A percentile compares a stretch with the other conserved stretches of the same genome.
Evolutionary conservation across 2,888 invertebrate genomes (phyloP).

Genomic region (Idaea dimidiata): DNA sequence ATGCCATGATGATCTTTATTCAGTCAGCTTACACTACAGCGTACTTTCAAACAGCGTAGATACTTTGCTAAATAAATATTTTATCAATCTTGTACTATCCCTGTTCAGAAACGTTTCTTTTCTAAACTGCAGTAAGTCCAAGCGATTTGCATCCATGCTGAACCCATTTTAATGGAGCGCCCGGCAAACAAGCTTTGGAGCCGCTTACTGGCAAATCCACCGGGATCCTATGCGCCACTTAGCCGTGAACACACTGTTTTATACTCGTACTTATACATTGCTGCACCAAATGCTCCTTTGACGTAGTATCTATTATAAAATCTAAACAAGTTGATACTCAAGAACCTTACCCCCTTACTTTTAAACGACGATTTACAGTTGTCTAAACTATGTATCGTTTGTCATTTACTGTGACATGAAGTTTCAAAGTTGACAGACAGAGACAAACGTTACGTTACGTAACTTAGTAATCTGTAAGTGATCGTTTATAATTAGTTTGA

Average conservation of each 20-base stretch:
- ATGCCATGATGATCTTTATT: neutral
- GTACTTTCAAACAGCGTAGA: no score
- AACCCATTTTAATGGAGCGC: constrained; percentile 81
- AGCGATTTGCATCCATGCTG: constrained; percentile 77
- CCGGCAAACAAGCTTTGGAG: constrained; percentile 77
- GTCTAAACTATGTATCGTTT: no score
- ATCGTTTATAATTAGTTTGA: no score
- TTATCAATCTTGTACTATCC: constrained; percentile 35
- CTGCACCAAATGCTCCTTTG: constrained; percentile 29
- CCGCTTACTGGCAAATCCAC: constrained; percentile 77
- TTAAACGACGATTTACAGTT: no score
- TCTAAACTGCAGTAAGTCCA: constrained; percentile 52
- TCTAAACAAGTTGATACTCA: neutral
- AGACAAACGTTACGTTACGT: no score
- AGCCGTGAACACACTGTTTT: constrained; percentile 58
- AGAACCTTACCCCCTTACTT: no score
- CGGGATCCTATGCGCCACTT: constrained; percentile 73
- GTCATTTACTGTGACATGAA: no score
- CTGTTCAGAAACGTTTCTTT: constrained; percentile 37
- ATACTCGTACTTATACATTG: constrained; percentile 39
- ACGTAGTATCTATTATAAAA: constrained; percentile 8
- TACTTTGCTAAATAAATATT: constrained; percentile 6
- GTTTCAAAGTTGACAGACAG: no score
- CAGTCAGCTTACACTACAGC: neutral
- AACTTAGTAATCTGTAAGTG: no score